Conservation (phyloP, 2,888 invertebrate species). For the Phania funesta region DNA sequence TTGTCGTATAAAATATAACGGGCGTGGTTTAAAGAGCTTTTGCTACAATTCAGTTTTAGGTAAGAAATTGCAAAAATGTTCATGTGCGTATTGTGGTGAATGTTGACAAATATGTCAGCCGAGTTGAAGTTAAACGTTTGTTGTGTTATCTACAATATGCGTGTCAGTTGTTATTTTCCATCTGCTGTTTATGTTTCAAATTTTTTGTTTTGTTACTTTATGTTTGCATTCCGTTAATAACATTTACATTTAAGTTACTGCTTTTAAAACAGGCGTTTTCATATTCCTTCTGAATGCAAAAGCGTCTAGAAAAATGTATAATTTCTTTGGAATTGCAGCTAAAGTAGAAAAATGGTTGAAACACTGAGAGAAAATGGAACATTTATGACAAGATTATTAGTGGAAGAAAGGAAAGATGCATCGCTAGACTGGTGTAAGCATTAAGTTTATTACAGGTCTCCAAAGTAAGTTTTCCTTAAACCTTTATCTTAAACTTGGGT, state of each 20-base stretch:
- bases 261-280: slow-evolving; percentile 16
- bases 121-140: slow-evolving; percentile 52
- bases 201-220: neutral
- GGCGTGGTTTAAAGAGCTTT: slow-evolving; percentile 49
- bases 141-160: slow-evolving; percentile 48
- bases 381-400: neutral
- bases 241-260: slow-evolving; percentile 50
- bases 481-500: too few relatives aligned
- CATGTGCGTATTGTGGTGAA: neutral
- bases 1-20: slow-evolving; percentile 11
- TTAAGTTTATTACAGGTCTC: too few relatives aligned
- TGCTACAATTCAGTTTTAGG: slow-evolving; percentile 2
- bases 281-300: neutral
- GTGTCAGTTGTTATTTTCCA: slow-evolving; percentile 50
- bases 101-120: slow-evolving; percentile 58
- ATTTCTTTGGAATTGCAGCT: neutral
- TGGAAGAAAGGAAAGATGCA: too few relatives aligned
- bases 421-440: too few relatives aligned
- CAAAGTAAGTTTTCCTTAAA: too few relatives aligned
- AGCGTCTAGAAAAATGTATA: slow-evolving; percentile 16
- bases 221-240: slow-evolving; percentile 20
- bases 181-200: slow-evolving; percentile 46
- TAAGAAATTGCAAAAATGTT: neutral
- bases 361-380: neutral
- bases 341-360: neutral